Evolutionary conservation across 2,797 vertebrate genomes (phyloP), one percentile per base, ranked within the genome.

Genomic region (Phaenicophaeus curvirostris): DNA sequence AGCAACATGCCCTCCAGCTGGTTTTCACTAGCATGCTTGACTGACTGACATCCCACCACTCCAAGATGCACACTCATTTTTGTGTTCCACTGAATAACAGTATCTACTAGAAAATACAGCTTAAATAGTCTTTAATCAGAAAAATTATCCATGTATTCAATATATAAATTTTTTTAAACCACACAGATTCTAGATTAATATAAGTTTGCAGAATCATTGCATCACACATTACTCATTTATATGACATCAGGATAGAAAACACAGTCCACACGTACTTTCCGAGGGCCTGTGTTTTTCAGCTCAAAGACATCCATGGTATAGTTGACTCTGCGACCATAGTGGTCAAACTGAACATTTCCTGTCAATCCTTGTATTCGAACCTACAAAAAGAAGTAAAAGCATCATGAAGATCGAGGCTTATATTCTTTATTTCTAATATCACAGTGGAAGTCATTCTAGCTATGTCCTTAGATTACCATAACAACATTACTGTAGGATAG

Each of bases 231-330:
- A 69, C 24, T 67, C 15, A 63, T 20, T 61, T 73, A 23, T 8
- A 24, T 4, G 35, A 10, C 23, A 53, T 20, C 33, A 85, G 41
- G 41, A 42, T 2, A 74, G 65, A 15, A 93, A 35, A 66, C 3
- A 17, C 7, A 57, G 41, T 8, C 35, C 71, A 35, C 42, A 86
- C 90, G n/a, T 95, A 99, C 99, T 99, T 99, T 99, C 72, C 99
- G 98, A 48, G 99, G 99, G 21, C 99, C 99, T 1, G 98, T 99
- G 95, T 98, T 99, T 95, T 98, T 99, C 89, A 99, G 97, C 96
- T 99, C 99, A 98, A 99, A 99, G 81, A 99, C 99, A 68, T 99
- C 99, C 99, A 99, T 99, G 46, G 99, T 99, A 58, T 99, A 99
- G 97, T 99, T 99, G 78, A 99, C 98, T 96, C 99, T 98, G 41